Base-by-base conservation (phyloP, 2,797 vertebrate genomes). In the Catamblyrhynchus diadema region DNA sequence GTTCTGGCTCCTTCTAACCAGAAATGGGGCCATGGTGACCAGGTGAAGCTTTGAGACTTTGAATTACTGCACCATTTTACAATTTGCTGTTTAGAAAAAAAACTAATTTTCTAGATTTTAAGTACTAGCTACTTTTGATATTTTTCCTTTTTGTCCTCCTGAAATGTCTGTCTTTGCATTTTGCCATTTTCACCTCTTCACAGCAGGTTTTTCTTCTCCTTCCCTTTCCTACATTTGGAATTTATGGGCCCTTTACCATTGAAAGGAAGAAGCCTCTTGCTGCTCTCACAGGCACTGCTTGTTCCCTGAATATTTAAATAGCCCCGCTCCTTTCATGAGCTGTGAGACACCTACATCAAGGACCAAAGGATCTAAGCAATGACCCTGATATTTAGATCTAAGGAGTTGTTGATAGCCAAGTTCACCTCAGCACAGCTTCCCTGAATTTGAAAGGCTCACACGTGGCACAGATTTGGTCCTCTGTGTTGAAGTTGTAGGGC, bases 261-360 rank as follows among this genome's bases (percentile, higher is more conserved):
- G 69, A 72, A 75, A 71, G 39, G n/a, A 71, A 37, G 53, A 56
- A 50, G 28, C 21, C 47, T 61, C 45, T 87, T 77, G 81, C 86
- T 83, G 84, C 54, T 92, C 57, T 65, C 45, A 24, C 12, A 62
- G 60, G 67, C 42, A 27, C 67, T 14, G 45, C 56, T 73, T 80
- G 71, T 51, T 90, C 80, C 84, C 78, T 86, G 78, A 85, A 88
- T 95, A 80, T 82, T 92, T 80, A 93, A 97, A 89, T 59, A 91
- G 60, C 28, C 35, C 56, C 17, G 19, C 25, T 89, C 37, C 81
- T 92, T 91, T 95, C 81, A 71, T 56, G 57, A 89, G 74, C 74
- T 72, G n/a, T 44, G 66, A 94, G 66, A 80, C 59, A 91, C 21
- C 78, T 48, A 88, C 79, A 94, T 78, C 72, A 95, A 91, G 91